Percentiles rank a stretch among this genome's conserved stretches.
Conservation (phyloP, 2,888 invertebrate genomes). For the Xestia xanthographa region DNA sequence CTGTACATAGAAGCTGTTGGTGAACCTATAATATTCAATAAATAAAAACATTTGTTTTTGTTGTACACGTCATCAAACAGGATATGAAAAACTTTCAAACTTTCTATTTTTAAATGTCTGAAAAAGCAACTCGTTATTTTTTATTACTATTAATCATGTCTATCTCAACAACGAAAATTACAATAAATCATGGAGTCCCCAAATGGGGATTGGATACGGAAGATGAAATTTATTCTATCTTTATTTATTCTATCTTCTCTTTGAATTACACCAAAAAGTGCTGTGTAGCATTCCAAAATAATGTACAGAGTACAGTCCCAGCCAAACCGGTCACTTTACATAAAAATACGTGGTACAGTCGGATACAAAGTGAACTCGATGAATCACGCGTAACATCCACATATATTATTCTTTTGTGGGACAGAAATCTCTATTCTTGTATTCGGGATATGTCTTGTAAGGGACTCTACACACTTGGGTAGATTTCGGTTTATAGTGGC, state of each 20-base stretch:
- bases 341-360: conserved; percentile 56
- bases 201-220: neutral
- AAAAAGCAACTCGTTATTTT: neutral
- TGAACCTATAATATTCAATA: no score
- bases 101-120: neutral
- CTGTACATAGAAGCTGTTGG: no score
- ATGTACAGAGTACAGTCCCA: conserved; percentile 21
- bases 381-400: conserved; percentile 69
- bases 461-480: conserved; percentile 26
- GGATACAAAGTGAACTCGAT: conserved; percentile 66
- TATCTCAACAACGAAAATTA: neutral
- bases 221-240: neutral
- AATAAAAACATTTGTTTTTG: no score
- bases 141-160: no score
- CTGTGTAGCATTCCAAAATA: conserved; percentile 4
- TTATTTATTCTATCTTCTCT: neutral
- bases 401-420: conserved; percentile 70
- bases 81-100: no score
- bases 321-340: conserved; percentile 54
- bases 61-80: no score
- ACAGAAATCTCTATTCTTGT: conserved; percentile 67
- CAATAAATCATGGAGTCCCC: neutral
- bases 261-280: conserved; percentile 2
- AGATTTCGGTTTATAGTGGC: neutral
- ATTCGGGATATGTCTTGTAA: conserved; percentile 56